Percentiles rank a stretch among this genome's conserved stretches.
phyloP scores from a whole-genome alignment of 1,140 invertebrate species.

The Nymphalis io region DNA sequence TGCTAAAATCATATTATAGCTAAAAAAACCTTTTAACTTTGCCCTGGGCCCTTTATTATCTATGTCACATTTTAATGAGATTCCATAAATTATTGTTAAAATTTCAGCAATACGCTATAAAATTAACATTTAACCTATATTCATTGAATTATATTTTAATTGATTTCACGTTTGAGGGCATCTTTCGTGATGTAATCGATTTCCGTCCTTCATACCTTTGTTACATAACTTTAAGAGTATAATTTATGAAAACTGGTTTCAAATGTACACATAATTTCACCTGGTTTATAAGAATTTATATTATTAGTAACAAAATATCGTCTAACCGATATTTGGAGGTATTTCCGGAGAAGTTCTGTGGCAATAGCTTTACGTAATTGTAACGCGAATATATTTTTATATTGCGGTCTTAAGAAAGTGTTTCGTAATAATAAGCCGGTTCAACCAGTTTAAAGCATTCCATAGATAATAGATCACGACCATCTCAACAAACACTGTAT shows the following conservation, averaged over 20 bases:
- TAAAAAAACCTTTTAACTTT: neutral
- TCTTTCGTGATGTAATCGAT: slow-evolving; percentile 39
- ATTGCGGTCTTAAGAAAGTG: slow-evolving; percentile 13
- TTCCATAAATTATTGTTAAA: neutral
- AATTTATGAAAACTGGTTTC: slow-evolving; percentile 37
- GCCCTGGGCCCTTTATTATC: neutral
- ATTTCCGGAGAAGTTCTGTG: slow-evolving; percentile 49
- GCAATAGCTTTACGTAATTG: slow-evolving; percentile 45
- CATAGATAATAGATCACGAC: neutral
- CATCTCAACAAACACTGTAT: neutral
- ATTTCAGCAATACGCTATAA: slow-evolving; percentile 39
- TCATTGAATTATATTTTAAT: slow-evolving; percentile 16
- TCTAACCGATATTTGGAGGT: slow-evolving; percentile 45
- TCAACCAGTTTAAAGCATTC: slow-evolving; percentile 24
- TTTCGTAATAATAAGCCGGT: slow-evolving; percentile 10
- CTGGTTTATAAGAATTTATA: slow-evolving; percentile 40
- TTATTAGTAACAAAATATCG: slow-evolving; percentile 42
- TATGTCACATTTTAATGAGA: neutral
- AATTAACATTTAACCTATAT: slow-evolving; percentile 43
- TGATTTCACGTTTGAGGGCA: slow-evolving; percentile 9
- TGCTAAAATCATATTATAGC: too few species aligned
- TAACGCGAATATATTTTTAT: slow-evolving; percentile 23
- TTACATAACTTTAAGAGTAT: slow-evolving; percentile 46
- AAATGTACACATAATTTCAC: slow-evolving; percentile 53
- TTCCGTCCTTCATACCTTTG: slow-evolving; percentile 35